These are phyloP conservation scores for Mormyrops attenuatus DNA, from an alignment of 2,797 vertebrate species.

Conservation along the genomic window DNA sequence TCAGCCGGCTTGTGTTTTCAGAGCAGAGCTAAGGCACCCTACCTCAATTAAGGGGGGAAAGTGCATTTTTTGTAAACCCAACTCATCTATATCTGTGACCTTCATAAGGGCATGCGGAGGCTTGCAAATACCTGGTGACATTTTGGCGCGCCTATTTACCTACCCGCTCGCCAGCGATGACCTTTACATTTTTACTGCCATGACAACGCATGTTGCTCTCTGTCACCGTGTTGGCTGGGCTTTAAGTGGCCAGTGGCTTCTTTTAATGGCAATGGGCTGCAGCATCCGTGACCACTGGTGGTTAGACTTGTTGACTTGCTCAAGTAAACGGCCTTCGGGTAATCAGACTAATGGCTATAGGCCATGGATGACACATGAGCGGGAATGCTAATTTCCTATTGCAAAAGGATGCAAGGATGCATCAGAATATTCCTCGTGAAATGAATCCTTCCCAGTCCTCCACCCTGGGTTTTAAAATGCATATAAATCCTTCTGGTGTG, in stretches of 20 bases:
- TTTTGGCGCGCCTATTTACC: not conserved
- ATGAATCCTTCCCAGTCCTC: not conserved
- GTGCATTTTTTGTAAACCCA: not conserved
- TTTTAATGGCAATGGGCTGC: not conserved
- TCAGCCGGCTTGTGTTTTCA: not conserved
- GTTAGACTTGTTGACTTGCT: not conserved
- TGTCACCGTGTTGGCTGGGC: not conserved
- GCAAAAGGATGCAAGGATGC: not conserved
- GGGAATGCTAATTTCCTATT: not conserved
- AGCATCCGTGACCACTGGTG: not conserved
- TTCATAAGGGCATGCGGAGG: not conserved
- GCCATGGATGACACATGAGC: not conserved
- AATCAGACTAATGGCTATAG: not conserved
- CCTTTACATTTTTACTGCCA: slow-evolving; percentile 7
- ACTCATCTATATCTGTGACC: not conserved
- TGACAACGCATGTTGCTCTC: not conserved
- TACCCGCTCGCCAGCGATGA: not conserved
- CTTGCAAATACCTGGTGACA: slow-evolving; percentile 15
- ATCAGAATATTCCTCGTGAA: too few relatives aligned
- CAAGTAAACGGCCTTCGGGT: not conserved
- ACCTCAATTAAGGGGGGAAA: not conserved
- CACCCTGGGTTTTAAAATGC: not conserved
- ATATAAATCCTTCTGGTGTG: not conserved
- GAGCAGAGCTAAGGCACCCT: not conserved
- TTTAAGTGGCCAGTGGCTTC: not conserved